Evolutionary conservation across 2,888 invertebrate genomes (phyloP), one percentile per base, ranked within the genome.

Genomic region (Quadriops clusia): DNA sequence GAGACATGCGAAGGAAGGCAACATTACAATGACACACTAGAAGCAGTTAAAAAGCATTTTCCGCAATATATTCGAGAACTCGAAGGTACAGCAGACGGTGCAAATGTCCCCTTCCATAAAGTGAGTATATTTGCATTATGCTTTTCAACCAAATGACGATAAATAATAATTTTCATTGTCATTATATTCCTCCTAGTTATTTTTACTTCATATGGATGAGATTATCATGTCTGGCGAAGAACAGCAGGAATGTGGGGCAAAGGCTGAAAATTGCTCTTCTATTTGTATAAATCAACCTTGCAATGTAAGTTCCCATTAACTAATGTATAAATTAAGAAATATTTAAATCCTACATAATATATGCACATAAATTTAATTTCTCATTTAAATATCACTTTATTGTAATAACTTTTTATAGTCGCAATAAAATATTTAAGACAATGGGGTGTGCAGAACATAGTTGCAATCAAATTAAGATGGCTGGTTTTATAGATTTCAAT

Each of bases 61-160:
- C 87, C 89, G 0, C 81, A 85, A 47, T 89, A 89, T 50, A 64
- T 89, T 2, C 68, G 74, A 36, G 90, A 90, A 60, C 64, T 90
- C 21, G 74, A 82, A 53, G 90, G 89, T 5, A 72, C 79, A n/a
- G 82, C 89, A 5, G 84, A 86, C 51, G 89, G 90, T 1, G 77
- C 87, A 2, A 68, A 75, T 41, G 78, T 89, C 3, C 79, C 85
- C 1, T 89, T 89, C 55, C 62, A 82, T 44, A 79, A 84, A 72
- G 87, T 85, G 56, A 56, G 27, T 22, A 3, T 15, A 9, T 11
- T 2, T 23, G 9, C 2, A 4, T 4, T 21, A 4, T 4, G 16
- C 5, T 10, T 5, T 6, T 7, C 5, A 15, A 20, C 12, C 21
- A 28, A 28, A 28, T n/a, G 14, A 4, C 4, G 4, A 28, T 17